A percentile compares a stretch with the other conserved stretches of the same genome.
Evolutionary conservation across 1,140 invertebrate species (phyloP).

Genomic region (Ceratosolen solmsi): DNA sequence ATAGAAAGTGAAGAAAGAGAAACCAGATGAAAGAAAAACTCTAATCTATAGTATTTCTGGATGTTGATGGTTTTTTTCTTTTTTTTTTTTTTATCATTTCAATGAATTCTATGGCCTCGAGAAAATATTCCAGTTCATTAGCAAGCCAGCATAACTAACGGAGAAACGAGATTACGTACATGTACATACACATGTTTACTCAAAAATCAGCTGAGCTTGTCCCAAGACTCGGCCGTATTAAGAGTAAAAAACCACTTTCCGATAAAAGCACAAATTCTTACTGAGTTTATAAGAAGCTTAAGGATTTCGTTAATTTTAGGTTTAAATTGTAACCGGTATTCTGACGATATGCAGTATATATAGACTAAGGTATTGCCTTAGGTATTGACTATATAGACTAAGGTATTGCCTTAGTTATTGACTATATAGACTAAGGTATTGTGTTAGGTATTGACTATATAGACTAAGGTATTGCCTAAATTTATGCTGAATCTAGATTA

Average conservation of each 20-base stretch:
- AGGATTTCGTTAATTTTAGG: neutral
- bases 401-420: no score
- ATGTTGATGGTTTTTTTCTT: no score
- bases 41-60: no score
- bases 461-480: neutral
- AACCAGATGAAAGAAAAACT: no score
- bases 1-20: no score
- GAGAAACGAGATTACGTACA: slow-evolving; percentile 3
- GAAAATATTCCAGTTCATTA: slow-evolving; percentile 7
- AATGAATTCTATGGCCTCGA: no score
- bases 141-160: neutral
- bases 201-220: neutral
- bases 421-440: no score
- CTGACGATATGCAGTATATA: neutral
- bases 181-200: neutral
- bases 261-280: neutral
- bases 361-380: no score
- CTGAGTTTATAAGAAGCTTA: neutral
- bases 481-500: neutral
- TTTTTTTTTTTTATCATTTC: no score
- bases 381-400: no score
- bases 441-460: no score
- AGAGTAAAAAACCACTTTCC: neutral
- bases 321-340: neutral
- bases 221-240: neutral